Evolutionary conservation across 2,113 vertebrate species (phyloP).

Genomic region (Bucco capensis): DNA sequence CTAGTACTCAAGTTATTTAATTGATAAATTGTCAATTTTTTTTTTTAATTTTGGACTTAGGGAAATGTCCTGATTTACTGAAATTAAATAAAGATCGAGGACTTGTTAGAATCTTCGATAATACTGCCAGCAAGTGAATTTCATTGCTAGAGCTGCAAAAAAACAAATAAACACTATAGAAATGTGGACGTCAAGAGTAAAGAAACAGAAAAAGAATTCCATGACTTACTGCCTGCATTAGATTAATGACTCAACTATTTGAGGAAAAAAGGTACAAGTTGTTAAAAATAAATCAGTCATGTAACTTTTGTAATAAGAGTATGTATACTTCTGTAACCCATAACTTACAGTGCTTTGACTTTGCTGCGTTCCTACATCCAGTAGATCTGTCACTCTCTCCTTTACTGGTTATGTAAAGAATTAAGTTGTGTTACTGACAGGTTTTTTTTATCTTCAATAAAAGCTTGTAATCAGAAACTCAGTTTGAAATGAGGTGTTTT

Average conservation of each 20-base stretch:
- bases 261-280: not conserved
- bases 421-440: not conserved
- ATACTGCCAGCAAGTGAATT: not conserved
- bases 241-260: conserved; percentile 17
- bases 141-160: not conserved
- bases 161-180: not conserved
- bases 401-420: not conserved
- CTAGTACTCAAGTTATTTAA: not conserved
- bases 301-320: conserved; percentile 1
- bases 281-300: conserved; percentile 25
- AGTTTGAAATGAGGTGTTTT: not conserved
- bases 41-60: not conserved
- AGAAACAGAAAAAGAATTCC: not conserved
- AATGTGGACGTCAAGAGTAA: not conserved
- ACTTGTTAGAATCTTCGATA: not conserved
- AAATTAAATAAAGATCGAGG: not conserved
- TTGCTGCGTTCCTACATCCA: not conserved
- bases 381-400: not conserved
- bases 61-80: not conserved
- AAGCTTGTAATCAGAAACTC: not conserved
- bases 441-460: not conserved
- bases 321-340: not conserved
- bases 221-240: not conserved
- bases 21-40: not conserved
- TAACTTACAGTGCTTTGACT: not conserved